Base-by-base conservation (phyloP, 2,113 vertebrate genomes). In the Campylorhamphus procurvoides region DNA sequence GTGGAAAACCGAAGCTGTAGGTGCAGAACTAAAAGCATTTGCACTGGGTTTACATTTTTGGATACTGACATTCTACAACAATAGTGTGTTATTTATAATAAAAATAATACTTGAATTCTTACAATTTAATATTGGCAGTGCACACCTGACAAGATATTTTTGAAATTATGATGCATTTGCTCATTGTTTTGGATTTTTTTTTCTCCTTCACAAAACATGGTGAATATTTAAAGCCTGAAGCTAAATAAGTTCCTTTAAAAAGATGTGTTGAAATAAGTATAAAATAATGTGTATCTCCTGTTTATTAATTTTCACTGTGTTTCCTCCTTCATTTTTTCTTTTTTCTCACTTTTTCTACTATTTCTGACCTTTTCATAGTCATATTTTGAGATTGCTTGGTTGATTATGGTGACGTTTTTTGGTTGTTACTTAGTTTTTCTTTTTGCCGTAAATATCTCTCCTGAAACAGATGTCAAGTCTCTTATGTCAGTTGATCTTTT, bases 231-330 rank as follows among this genome's bases (percentile, higher is more conserved):
- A 91, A 84, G 63, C 76, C 89, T 91, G 93, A 96, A 93, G 87
- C 55, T 62, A 95, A 80, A 35, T 95, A 87, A 93, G 55, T 67
- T 68, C n/a, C 55, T 49, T 86, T 56, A n/a, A 87, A 94, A 90
- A 67, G 58, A 29, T 63, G 3, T 53, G 12, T 84, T 87, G 37
- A 66, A 87, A 33, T 78, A 22, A 24, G 44, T 39, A 10, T 52
- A 58, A 52, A 89, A 76, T 94, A 77, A 84, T 87, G 39, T 69
- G 50, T 66, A 8, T 4, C 49, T 50, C 49, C 25, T 69, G 6
- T 83, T 86, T 81, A 40, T 93, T 94, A 18, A 18, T 92, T 83
- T 80, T 42, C 28, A 19, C 20, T 47, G 63, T 66, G 63, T 66
- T 62, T 67, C 6, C 59, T 4, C 2, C 37, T 37, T 37, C 9